Evolutionary conservation across 2,797 vertebrate species (phyloP).

Genomic region (Alfaro cultratus): DNA sequence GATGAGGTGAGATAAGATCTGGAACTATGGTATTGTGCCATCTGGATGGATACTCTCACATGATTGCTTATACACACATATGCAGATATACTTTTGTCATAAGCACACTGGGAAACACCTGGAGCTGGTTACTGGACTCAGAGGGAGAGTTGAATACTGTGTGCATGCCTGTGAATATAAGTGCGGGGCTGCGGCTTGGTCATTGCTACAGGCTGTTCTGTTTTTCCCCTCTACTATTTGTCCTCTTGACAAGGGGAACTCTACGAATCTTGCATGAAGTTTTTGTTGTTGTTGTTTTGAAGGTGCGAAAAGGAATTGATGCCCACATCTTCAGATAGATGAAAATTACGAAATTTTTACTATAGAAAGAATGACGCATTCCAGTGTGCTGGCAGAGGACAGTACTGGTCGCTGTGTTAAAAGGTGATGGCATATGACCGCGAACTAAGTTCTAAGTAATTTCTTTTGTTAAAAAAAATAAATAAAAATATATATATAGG

Average conservation of each 20-base stretch:
- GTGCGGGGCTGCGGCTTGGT: constrained; percentile 56
- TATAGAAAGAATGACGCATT: neutral
- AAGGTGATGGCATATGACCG: too few relatives aligned
- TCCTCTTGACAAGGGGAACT: neutral
- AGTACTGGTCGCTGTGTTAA: neutral
- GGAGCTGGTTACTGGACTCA: constrained; percentile 72
- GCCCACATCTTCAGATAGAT: neutral
- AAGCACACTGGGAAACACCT: constrained; percentile 78
- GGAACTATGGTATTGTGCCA: constrained; percentile 63
- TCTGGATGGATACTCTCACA: constrained; percentile 68
- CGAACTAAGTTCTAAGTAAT: neutral
- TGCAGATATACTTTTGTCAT: constrained; percentile 73
- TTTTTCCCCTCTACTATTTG: neutral
- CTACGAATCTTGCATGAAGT: neutral
- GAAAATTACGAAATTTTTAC: neutral
- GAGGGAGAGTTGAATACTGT: constrained; percentile 50
- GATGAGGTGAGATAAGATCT: constrained; percentile 76
- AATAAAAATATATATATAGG: neutral
- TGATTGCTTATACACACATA: constrained; percentile 40
- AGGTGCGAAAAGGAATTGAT: neutral
- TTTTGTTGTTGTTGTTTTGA: neutral
- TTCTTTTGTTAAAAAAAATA: neutral
- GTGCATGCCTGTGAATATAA: constrained; percentile 53
- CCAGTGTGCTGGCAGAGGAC: neutral
- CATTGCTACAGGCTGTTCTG: constrained; percentile 60